These are phyloP conservation scores for Elachura formosa DNA, from an alignment of 2,113 vertebrate species.

Conservation along the genomic window DNA sequence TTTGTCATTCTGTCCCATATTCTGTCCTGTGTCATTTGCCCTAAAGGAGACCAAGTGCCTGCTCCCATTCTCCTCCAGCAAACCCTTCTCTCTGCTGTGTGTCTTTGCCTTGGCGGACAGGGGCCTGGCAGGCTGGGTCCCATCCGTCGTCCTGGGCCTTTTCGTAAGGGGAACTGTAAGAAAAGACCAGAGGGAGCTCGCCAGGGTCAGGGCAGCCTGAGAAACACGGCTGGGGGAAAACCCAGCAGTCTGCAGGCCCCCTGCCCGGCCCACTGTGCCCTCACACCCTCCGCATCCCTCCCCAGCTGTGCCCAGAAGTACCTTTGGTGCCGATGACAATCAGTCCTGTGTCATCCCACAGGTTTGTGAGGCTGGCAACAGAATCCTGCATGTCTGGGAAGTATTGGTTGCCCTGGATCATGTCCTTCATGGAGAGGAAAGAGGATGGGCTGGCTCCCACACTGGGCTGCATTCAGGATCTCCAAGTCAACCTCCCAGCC, in stretches of 20 bases:
- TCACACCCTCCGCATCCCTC: not conserved
- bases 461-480: not conserved
- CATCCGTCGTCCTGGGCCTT: not conserved
- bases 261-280: not conserved
- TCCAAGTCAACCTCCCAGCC: not conserved
- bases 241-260: not conserved
- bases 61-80: fast-evolving
- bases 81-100: not conserved
- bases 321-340: not conserved
- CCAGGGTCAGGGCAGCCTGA: not conserved
- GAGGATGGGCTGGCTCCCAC: not conserved
- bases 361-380: fast-evolving
- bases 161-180: not conserved
- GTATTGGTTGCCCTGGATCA: not conserved
- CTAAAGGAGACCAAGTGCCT: fast-evolving
- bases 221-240: not conserved
- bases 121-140: fast-evolving
- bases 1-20: not conserved
- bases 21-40: not conserved
- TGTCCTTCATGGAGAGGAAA: conserved; percentile 43
- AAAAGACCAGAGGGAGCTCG: not conserved
- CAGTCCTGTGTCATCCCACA: not conserved
- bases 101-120: fast-evolving
- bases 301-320: not conserved
- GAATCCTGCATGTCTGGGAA: not conserved